Conservation (phyloP, 2,888 invertebrate species). For the Dascillus cervinus region DNA sequence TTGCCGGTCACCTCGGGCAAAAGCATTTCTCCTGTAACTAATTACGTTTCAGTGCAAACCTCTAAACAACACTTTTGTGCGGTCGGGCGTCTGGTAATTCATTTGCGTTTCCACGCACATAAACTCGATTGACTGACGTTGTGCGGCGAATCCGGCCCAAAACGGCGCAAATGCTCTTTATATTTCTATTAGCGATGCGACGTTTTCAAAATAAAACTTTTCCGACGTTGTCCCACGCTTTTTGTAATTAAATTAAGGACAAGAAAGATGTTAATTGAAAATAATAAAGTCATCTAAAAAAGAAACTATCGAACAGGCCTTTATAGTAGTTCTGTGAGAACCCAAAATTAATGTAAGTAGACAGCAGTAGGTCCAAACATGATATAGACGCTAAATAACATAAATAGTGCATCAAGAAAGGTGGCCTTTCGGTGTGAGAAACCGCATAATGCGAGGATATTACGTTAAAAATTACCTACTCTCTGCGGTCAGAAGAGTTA, state of each 20-base stretch:
- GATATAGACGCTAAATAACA: constrained; percentile 6
- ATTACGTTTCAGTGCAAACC: constrained; percentile 16
- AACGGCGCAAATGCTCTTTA: not conserved
- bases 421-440: constrained; percentile 15
- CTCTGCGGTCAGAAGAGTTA: constrained; percentile 14
- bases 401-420: constrained; percentile 9
- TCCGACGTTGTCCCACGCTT: no score
- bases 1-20: constrained; percentile 14
- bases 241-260: not conserved
- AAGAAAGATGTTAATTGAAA: not conserved
- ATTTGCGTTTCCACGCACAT: constrained; percentile 11
- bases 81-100: constrained; percentile 11
- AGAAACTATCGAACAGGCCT: not conserved
- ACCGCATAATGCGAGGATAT: constrained; percentile 15
- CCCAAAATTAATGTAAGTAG: constrained; percentile 3
- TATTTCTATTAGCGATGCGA: not conserved
- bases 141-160: constrained; percentile 5
- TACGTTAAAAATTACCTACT: constrained; percentile 17
- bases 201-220: no score
- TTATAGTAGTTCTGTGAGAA: not conserved
- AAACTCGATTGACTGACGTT: constrained; percentile 7
- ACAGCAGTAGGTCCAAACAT: constrained; percentile 11
- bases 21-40: constrained; percentile 11
- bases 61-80: constrained; percentile 13
- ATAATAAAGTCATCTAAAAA: not conserved